These are phyloP conservation scores for Gyrodactylus bullatarudis DNA, from an alignment of 1,140 invertebrate genomes.

Conservation along the genomic window DNA sequence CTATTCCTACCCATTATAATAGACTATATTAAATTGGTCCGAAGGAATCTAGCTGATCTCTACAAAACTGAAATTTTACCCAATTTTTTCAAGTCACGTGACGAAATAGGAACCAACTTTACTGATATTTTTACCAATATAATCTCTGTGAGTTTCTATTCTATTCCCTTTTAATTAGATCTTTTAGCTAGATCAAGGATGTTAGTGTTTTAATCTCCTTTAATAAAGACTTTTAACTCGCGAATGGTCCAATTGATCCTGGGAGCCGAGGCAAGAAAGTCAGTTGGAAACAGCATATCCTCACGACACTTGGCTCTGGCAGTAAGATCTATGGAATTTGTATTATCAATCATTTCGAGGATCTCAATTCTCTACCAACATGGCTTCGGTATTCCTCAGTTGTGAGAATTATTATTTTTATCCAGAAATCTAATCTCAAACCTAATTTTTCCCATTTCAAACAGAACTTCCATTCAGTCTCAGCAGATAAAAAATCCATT, in stretches of 20 bases:
- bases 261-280: background rate
- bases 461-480: background rate
- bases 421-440: too few species aligned
- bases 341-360: background rate
- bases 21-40: background rate
- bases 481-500: background rate
- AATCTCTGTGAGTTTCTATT: background rate
- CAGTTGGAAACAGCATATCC: background rate
- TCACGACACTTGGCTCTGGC: background rate
- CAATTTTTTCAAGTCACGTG: background rate
- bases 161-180: background rate
- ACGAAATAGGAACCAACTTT: background rate
- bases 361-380: background rate
- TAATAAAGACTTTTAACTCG: background rate
- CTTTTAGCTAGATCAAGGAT: background rate
- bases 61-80: background rate
- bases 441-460: background rate
- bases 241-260: background rate
- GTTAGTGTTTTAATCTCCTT: background rate
- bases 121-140: background rate
- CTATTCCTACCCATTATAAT: background rate
- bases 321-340: background rate
- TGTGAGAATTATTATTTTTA: too few species aligned
- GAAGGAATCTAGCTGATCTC: background rate
- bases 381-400: background rate